Evolutionary conservation across 2,113 vertebrate genomes (phyloP).

Genomic region (Seriola rivoliana): DNA sequence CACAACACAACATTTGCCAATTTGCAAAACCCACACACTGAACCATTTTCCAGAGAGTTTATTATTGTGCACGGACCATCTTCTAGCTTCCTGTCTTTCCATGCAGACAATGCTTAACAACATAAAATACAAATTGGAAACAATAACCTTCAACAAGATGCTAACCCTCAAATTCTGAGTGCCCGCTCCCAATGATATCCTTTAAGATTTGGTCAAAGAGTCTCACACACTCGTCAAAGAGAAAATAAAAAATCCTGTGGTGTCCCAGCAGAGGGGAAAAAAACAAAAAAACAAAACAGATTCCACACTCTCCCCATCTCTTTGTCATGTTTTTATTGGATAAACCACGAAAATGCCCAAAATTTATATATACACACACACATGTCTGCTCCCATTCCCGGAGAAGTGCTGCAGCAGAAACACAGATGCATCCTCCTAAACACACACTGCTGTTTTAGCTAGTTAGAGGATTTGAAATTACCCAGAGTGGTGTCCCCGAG

Average conservation of each 20-base stretch:
- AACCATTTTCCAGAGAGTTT: background rate
- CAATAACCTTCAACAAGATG: constrained; percentile 49
- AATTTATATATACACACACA: constrained; percentile 53
- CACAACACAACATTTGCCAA: constrained; percentile 9
- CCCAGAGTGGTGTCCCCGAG: constrained; percentile 45
- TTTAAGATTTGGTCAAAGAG: constrained; percentile 24
- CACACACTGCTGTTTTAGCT: constrained; percentile 37
- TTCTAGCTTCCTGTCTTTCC: background rate
- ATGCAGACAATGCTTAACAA: constrained; percentile 8
- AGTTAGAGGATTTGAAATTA: constrained; percentile 55
- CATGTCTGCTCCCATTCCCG: constrained; percentile 33
- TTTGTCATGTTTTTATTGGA: constrained; percentile 75
- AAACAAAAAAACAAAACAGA: constrained; percentile 53
- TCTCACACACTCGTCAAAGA: constrained; percentile 28
- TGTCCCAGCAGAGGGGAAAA: constrained; percentile 42
- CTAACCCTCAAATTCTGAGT: constrained; percentile 34
- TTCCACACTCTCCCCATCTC: constrained; percentile 43
- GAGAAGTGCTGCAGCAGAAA: constrained; percentile 42
- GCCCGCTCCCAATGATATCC: constrained; percentile 31
- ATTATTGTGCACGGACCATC: background rate
- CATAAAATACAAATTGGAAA: constrained; percentile 54
- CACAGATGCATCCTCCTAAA: constrained; percentile 55
- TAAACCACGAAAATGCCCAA: constrained; percentile 65
- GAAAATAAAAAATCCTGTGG: constrained; percentile 61
- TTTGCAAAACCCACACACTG: constrained; percentile 11